Base-by-base conservation (phyloP, 2,797 vertebrate genomes). In the Acanthurus leucopareius region DNA sequence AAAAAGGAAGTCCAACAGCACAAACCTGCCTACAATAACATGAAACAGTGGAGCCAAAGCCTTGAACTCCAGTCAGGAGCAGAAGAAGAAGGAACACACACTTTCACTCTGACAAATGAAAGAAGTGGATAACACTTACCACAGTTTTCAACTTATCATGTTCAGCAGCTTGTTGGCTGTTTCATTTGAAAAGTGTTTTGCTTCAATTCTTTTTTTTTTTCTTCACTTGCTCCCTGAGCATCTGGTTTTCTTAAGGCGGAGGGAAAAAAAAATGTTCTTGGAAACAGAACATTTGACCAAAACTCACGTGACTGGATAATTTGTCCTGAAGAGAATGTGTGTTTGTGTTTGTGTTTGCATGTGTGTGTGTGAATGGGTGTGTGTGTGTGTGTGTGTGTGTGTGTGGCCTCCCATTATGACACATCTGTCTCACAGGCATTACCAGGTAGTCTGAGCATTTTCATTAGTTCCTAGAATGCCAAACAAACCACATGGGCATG, bases 371-470 rank as follows among this genome's bases (percentile, higher is more conserved):
- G 13, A n/a, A n/a, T n/a, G n/a, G n/a, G 25, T 53, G 45, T 58
- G 60, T 79, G 77, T 85, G 84, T 81, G 82, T 66, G 22, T 51
- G 47, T 49, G 44, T 54, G 25, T 53, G 45, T 58, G 60, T 79
- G 77, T 85, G 84, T 81, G 82, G 75, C 73, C 82, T 89, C 85
- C 42, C 85, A 69, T 75, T 80, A 60, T 60, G 82, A 57, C 58
- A 78, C 72, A 82, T 77, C 79, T 83, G 80, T 79, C 52, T 75
- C 77, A 88, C 75, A 78, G 68, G 82, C 73, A 91, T 90, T 91
- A 92, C 90, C 69, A 82, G 63, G 77, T 83, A 88, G 90, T 91
- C 89, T 91, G 89, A 89, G 91, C 79, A 90, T 91, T 92, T 92
- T 91, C 84, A 92, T 92, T 86, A 92, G 87, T 88, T 90, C 87